Conservation (phyloP, 1,140 invertebrate species). For the Drosophila punjabiensis region DNA sequence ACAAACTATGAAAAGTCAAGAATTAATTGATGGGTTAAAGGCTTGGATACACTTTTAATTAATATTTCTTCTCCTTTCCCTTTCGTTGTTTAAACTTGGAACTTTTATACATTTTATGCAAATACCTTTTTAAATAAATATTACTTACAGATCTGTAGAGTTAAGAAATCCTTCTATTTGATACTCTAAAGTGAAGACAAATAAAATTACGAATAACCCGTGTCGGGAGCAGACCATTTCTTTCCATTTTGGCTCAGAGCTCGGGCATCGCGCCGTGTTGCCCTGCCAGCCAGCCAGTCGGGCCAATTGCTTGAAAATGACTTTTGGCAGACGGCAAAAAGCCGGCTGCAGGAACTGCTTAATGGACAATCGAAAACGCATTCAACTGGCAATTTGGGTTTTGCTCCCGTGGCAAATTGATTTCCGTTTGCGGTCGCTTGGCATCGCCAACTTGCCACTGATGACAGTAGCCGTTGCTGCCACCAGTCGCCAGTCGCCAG, state of each 20-base stretch:
- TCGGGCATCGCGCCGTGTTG: conserved; percentile 11
- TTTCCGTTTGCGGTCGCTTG: conserved; percentile 72
- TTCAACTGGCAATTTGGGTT: conserved; percentile 80
- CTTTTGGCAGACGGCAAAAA: conserved; percentile 70
- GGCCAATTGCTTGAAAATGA: conserved; percentile 82
- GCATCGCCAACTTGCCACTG: conserved; percentile 47
- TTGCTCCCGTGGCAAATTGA: conserved; percentile 69
- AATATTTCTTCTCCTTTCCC: background rate
- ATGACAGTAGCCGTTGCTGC: conserved; percentile 29
- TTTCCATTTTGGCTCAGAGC: conserved; percentile 1
- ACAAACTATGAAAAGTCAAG: background rate
- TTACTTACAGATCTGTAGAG: background rate
- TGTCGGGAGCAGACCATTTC: background rate
- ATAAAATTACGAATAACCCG: background rate
- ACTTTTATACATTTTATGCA: background rate
- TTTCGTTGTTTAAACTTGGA: background rate
- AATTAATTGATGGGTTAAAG: no score
- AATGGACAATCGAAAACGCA: conserved; percentile 83
- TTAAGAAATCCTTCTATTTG: no score
- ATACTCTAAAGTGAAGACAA: background rate
- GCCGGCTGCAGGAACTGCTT: conserved; percentile 57
- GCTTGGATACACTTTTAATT: background rate
- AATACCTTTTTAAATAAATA: background rate
- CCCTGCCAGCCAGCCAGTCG: conserved; percentile 60
- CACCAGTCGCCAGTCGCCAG: background rate